These are phyloP conservation scores for Eurystomus glaucurus DNA, from an alignment of 2,797 vertebrate genomes.

Conservation along the genomic window DNA sequence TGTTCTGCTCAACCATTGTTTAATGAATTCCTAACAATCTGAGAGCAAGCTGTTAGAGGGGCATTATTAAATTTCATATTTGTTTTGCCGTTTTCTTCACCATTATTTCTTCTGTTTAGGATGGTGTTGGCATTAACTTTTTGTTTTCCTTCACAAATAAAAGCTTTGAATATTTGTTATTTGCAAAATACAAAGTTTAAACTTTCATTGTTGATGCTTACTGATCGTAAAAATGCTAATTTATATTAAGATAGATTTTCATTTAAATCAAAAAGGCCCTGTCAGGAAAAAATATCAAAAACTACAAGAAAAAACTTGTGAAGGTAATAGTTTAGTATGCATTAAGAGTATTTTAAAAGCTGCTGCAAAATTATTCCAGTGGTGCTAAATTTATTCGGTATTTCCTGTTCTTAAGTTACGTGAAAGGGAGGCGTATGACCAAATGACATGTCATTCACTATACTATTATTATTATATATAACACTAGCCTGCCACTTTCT, in stretches of 20 bases:
- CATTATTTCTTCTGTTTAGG: constrained; percentile 69
- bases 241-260: constrained; percentile 9
- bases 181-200: constrained; percentile 52
- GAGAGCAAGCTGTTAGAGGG: constrained; percentile 66
- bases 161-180: constrained; percentile 21
- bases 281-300: constrained; percentile 4
- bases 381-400: constrained; percentile 33
- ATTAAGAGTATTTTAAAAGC: neutral
- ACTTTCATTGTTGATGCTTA: neutral
- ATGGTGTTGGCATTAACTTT: constrained; percentile 71
- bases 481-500: neutral
- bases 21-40: constrained; percentile 82
- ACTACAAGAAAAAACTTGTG: neutral
- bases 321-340: neutral
- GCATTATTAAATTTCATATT: constrained; percentile 79
- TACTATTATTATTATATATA: neutral
- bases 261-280: neutral
- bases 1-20: constrained; percentile 75
- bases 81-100: constrained; percentile 72
- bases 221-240: constrained; percentile 12
- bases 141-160: constrained; percentile 57
- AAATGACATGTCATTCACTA: neutral
- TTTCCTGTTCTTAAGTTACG: neutral
- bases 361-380: neutral
- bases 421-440: neutral